Conservation (phyloP, 2,113 vertebrate species). For the Eonycteris spelaea region DNA sequence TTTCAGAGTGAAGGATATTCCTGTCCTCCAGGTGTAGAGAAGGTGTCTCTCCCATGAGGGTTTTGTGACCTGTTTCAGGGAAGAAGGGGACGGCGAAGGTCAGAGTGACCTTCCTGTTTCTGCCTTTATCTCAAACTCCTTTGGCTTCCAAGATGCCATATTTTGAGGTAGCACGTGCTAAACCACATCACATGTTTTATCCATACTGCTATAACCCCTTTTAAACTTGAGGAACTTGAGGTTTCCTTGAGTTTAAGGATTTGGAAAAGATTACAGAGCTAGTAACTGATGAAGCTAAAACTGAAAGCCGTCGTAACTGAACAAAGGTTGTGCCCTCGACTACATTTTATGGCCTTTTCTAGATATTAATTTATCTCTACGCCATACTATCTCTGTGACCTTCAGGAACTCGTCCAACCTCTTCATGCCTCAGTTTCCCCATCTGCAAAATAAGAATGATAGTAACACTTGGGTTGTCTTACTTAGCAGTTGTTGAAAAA, state of each 20-base stretch:
- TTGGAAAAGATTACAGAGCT: not conserved
- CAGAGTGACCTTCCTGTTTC: not conserved
- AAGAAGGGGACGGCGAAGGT: not conserved
- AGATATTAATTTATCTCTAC: not conserved
- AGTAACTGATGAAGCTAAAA: not conserved
- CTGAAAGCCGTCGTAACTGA: not conserved
- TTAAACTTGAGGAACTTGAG: not conserved
- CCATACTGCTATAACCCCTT: not conserved
- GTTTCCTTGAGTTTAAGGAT: slow-evolving; percentile 27
- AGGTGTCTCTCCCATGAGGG: not conserved
- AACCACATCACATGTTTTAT: not conserved
- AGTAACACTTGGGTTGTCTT: not conserved
- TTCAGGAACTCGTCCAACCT: not conserved
- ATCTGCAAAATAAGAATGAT: not conserved
- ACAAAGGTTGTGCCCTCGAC: not conserved
- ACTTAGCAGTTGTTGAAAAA: not conserved
- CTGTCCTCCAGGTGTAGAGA: not conserved
- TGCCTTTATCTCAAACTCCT: not conserved
- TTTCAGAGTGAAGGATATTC: not conserved
- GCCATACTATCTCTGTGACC: not conserved
- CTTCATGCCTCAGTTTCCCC: not conserved
- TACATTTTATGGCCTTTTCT: not conserved
- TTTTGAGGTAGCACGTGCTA: not conserved
- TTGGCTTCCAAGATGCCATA: not conserved
- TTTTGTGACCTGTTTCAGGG: not conserved